Evolutionary conservation across 2,888 invertebrate genomes (phyloP).

Genomic region (Drosophila cognata): DNA sequence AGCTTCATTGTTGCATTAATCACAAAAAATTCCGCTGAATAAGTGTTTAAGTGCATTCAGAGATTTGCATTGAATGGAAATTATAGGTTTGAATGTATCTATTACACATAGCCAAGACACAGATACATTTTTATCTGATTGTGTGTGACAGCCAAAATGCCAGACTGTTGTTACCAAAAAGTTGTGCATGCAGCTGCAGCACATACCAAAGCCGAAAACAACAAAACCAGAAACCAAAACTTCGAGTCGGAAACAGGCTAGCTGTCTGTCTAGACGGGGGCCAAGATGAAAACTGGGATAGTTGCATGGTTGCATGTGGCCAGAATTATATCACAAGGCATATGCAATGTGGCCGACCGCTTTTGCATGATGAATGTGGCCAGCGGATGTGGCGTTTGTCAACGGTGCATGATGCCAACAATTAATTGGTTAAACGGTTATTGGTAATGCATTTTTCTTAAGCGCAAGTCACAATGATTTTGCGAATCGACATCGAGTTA

Average conservation of each 20-base stretch:
- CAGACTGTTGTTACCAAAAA: constrained; percentile 9
- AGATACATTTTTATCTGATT: constrained; percentile 32
- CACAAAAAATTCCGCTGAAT: constrained; percentile 1
- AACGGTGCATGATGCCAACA: constrained; percentile 47
- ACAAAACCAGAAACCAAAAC: constrained; percentile 44
- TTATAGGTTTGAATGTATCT: constrained; percentile 13
- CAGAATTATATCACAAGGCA: constrained; percentile 69
- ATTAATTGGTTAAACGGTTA: constrained; percentile 76
- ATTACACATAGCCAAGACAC: constrained; percentile 15
- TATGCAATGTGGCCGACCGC: constrained; percentile 38
- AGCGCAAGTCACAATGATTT: constrained; percentile 48
- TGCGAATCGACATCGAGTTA: constrained; percentile 59
- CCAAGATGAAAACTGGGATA: constrained; percentile 35
- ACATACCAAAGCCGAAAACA: constrained; percentile 13
- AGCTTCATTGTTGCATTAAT: not conserved
- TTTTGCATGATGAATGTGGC: constrained; percentile 50
- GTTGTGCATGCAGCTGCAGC: constrained; percentile 55
- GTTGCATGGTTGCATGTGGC: constrained; percentile 46
- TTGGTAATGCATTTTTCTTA: constrained; percentile 56
- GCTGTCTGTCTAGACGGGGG: constrained; percentile 10
- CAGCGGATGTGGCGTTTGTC: constrained; percentile 70
- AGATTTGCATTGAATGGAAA: constrained; percentile 5
- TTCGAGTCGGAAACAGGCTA: constrained; percentile 40
- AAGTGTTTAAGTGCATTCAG: not conserved
- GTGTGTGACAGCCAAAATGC: constrained; percentile 24